These are phyloP conservation scores for Numenius phaeopus DNA, from an alignment of 2,797 vertebrate species.

Conservation along the genomic window DNA sequence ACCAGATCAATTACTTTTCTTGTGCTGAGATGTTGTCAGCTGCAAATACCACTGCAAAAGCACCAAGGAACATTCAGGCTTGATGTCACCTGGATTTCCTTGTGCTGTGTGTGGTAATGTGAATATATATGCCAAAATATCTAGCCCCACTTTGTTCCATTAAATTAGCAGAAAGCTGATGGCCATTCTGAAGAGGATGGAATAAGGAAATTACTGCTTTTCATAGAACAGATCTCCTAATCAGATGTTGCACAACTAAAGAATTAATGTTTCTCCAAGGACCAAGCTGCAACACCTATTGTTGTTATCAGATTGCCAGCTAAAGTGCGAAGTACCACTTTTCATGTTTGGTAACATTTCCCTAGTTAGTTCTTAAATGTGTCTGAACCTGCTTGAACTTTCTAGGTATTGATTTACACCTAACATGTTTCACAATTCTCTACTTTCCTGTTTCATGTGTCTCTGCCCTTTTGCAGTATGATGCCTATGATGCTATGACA, in stretches of 20 bases:
- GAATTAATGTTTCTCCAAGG: background rate
- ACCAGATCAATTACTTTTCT: background rate
- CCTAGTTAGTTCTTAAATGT: background rate
- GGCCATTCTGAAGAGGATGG: background rate
- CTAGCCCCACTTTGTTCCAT: background rate
- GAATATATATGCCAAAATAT: background rate
- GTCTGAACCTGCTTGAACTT: background rate
- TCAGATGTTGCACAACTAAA: background rate
- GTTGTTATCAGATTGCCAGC: background rate
- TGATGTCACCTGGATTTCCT: background rate
- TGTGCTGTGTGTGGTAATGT: background rate
- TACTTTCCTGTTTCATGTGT: background rate
- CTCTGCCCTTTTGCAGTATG: background rate
- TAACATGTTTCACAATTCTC: background rate
- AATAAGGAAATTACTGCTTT: background rate
- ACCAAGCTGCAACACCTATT: background rate
- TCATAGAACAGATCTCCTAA: background rate
- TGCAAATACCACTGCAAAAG: background rate
- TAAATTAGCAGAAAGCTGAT: background rate
- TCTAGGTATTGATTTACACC: background rate
- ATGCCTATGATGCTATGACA: background rate
- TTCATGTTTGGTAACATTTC: background rate
- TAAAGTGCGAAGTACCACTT: background rate
- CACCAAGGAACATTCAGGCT: background rate
- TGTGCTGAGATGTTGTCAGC: background rate